Percentiles rank a stretch among this genome's conserved stretches.
Evolutionary conservation across 2,888 invertebrate genomes (phyloP).

Genomic region (Drosophila basisetae): DNA sequence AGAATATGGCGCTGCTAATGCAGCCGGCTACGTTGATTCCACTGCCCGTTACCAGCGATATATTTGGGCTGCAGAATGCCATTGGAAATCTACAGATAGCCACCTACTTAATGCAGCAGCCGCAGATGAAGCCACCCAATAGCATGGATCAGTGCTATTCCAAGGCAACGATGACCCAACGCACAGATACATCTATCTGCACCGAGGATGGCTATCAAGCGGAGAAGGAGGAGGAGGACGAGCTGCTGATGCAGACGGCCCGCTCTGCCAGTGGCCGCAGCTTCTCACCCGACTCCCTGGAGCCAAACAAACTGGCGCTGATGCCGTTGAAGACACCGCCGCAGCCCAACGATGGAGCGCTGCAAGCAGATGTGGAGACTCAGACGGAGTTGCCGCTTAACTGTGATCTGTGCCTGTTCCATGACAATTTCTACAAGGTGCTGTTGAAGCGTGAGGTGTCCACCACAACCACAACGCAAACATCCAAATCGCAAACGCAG

Average conservation of each 20-base stretch:
- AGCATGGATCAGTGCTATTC: constrained; percentile 69
- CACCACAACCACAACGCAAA: constrained; percentile 85
- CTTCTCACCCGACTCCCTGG: constrained; percentile 73
- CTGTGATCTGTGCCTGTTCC: constrained; percentile 84
- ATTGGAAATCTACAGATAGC: constrained; percentile 85
- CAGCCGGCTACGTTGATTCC: constrained; percentile 85
- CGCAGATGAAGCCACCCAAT: constrained; percentile 68
- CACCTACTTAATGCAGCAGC: constrained; percentile 84
- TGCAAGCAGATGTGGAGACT: constrained; percentile 81
- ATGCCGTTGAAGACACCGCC: constrained; percentile 64
- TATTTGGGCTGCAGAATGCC: constrained; percentile 84
- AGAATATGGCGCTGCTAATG: constrained; percentile 81
- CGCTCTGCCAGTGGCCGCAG: constrained; percentile 61
- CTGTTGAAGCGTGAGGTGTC: constrained; percentile 84
- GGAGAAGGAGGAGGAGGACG: constrained; percentile 61
- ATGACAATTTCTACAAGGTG: constrained; percentile 85
- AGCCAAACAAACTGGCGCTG: constrained; percentile 68
- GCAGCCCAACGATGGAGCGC: constrained; percentile 11
- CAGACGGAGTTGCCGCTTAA: constrained; percentile 84
- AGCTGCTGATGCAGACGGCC: constrained; percentile 35
- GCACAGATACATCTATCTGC: constrained; percentile 79
- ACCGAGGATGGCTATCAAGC: constrained; percentile 79
- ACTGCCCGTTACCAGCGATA: constrained; percentile 83
- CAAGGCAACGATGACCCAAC: constrained; percentile 77
- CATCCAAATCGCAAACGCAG: constrained; percentile 80